Base-by-base conservation (phyloP, 2,113 vertebrate genomes). In the Triplophysa rosa region DNA sequence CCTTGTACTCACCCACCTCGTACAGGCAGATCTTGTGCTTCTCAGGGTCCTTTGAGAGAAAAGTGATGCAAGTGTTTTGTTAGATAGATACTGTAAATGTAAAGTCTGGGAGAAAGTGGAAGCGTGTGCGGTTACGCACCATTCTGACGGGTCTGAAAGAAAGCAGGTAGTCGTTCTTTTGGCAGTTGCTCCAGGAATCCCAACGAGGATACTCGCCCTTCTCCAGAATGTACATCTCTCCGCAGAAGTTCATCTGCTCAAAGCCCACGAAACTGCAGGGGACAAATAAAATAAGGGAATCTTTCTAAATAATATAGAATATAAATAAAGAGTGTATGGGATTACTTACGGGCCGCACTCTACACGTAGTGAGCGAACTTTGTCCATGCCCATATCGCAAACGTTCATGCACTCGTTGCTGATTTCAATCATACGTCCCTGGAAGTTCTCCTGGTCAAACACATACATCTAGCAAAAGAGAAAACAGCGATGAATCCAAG, bases 11-110 rank as follows among this genome's bases (percentile, higher is more conserved):
- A n/a, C 92, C 93, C 4, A 94, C 90, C 89, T 94, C 93, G 4
- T 90, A 93, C 89, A 94, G 89, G 87, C 93, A 94, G 90, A 94
- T 94, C 90, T 94, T 94, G 89, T 94, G 93, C 89, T 94, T 93
- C 88, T 94, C 93, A 0, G 93, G 91, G 86, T 94, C 93, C 93
- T 94, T 65, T 12, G 54, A 23, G 47, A 47, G 64, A 19, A 54
- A n/a, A 21, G 21, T 21, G 59, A 29, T 12, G 12, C 7, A 58
- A 10, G 54, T 10, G 8, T 58, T 21, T 58, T 56, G 17, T n/a
- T 56, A 8, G 54, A 9, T 2, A 21, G 2, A 58, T 29, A n/a
- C n/a, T n/a, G n/a, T n/a, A 62, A 26, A 45, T 12, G 6, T 17
- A 0, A 2, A n/a, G 5, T 24, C 19, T 42, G 37, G 23, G 21